A percentile compares a stretch with the other conserved stretches of the same genome.
phyloP scores from a whole-genome alignment of 1,140 invertebrate genomes.

The Chymomyza costata region DNA sequence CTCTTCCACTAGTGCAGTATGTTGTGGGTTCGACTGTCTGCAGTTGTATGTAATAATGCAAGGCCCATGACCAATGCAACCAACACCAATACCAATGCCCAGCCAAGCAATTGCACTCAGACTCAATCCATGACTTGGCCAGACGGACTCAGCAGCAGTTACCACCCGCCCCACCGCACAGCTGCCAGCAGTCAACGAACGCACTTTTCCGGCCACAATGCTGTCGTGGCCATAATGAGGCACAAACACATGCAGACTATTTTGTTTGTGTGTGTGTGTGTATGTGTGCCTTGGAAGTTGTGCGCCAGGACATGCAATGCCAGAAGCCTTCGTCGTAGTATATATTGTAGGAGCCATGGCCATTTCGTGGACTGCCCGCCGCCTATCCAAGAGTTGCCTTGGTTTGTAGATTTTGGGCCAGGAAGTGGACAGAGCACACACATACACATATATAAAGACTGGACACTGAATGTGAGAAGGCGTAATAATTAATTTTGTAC shows the following conservation, averaged over 20 bases:
- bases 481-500: constrained; percentile 71
- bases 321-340: no score
- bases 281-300: constrained; percentile 63
- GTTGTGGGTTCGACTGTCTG: constrained; percentile 47
- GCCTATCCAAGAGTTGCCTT: constrained; percentile 36
- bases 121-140: constrained; percentile 9
- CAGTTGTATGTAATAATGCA: constrained; percentile 65
- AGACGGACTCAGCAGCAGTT: constrained; percentile 8
- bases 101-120: constrained; percentile 40
- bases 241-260: constrained; percentile 23
- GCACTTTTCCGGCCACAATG: constrained; percentile 65
- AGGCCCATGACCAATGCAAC: constrained; percentile 38
- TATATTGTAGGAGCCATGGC: no score
- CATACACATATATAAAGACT: no score
- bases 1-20: constrained; percentile 22
- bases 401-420: constrained; percentile 62
- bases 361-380: no score
- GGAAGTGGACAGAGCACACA: constrained; percentile 26
- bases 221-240: constrained; percentile 54
- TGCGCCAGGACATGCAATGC: constrained; percentile 69
- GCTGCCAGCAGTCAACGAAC: constrained; percentile 67
- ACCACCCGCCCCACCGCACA: constrained; percentile 18
- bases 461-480: constrained; percentile 15
- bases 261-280: no score
- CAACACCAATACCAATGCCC: constrained; percentile 19